Conservation (phyloP, 2,113 vertebrate genomes). For the Mesembrinibis cayennensis region DNA sequence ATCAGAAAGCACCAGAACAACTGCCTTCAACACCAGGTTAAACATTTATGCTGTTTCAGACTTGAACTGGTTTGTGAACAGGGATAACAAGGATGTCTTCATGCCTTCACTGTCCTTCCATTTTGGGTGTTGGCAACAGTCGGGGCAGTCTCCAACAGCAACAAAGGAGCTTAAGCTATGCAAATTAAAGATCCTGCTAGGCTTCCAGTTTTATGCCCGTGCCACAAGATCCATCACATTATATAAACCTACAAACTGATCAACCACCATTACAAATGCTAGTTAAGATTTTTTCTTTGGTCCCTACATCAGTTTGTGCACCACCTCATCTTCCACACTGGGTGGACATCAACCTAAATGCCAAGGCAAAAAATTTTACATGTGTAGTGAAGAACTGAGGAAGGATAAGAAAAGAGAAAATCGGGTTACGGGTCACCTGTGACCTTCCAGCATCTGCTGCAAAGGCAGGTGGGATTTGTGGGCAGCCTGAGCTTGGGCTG, state of each 20-base stretch:
- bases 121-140: background rate
- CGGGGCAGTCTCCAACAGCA: background rate
- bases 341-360: background rate
- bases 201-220: background rate
- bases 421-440: background rate
- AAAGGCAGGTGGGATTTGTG: background rate
- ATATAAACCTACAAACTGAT: background rate
- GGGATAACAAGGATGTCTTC: background rate
- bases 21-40: background rate
- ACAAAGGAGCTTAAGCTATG: background rate
- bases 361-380: background rate
- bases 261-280: rapidly evolving
- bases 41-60: background rate
- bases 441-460: background rate
- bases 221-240: background rate
- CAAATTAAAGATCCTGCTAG: background rate
- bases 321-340: rapidly evolving
- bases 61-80: background rate
- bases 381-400: background rate
- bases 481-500: background rate
- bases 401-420: background rate
- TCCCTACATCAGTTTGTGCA: background rate
- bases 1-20: background rate
- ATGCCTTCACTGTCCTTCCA: background rate
- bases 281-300: background rate